A percentile compares a stretch with the other conserved stretches of the same genome.
These are phyloP conservation scores for Taphrorychus bicolor DNA, from an alignment of 2,888 invertebrate species.

Conservation along the genomic window DNA sequence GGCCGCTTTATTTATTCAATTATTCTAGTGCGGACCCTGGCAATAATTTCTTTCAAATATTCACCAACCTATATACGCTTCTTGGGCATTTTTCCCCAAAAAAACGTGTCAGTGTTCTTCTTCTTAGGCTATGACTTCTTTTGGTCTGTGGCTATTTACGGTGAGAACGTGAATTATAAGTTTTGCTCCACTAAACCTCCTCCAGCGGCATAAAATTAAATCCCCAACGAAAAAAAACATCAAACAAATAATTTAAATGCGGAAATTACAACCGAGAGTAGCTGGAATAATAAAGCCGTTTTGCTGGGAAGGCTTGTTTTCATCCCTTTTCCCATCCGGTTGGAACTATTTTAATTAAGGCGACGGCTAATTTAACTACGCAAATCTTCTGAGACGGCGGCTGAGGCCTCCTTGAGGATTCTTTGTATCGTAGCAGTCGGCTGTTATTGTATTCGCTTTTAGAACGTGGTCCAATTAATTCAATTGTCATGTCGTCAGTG, in stretches of 20 bases:
- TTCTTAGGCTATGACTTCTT: no score
- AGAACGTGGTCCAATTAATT: conserved; percentile 21
- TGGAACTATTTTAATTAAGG: conserved; percentile 62
- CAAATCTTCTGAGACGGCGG: conserved; percentile 24
- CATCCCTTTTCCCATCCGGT: conserved; percentile 25
- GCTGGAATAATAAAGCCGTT: conserved; percentile 29
- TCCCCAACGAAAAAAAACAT: conserved; percentile 8
- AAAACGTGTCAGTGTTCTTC: no score
- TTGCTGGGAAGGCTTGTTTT: conserved; percentile 29
- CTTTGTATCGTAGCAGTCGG: conserved; percentile 6
- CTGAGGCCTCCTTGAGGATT: conserved; percentile 17
- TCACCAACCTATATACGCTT: conserved; percentile 11
- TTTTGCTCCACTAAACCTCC: neutral
- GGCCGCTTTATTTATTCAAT: conserved; percentile 27
- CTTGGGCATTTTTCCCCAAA: no score
- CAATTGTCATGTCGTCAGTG: conserved; percentile 8
- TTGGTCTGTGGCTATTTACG: no score
- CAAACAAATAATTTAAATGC: conserved; percentile 23
- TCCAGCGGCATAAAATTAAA: neutral
- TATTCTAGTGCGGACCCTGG: conserved; percentile 19
- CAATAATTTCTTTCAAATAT: conserved; percentile 25
- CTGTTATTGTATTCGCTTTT: conserved; percentile 10
- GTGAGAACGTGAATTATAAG: no score
- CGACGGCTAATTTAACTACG: conserved; percentile 61
- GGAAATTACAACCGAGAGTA: conserved; percentile 27